Evolutionary conservation across 2,888 invertebrate genomes (phyloP).

Genomic region (Dendrolimus houi): DNA sequence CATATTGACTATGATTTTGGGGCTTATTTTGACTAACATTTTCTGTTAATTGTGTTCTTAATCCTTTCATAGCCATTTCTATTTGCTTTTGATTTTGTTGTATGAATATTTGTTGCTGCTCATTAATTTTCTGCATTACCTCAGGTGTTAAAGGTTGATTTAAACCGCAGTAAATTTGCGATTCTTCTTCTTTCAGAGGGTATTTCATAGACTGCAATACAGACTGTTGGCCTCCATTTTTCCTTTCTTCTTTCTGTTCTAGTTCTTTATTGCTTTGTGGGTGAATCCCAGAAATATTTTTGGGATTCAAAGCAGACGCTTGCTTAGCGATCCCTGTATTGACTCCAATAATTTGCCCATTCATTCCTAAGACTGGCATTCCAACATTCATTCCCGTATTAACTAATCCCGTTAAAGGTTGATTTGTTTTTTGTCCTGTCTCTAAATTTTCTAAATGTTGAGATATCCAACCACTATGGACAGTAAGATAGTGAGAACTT

Average conservation of each 20-base stretch:
- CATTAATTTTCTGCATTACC: conserved; percentile 74
- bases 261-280: conserved; percentile 30
- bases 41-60: conserved; percentile 50
- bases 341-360: conserved; percentile 77
- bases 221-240: conserved; percentile 30
- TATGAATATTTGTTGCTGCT: conserved; percentile 75
- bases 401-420: conserved; percentile 20
- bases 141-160: conserved; percentile 68
- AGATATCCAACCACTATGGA: conserved; percentile 67
- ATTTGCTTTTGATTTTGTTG: conserved; percentile 73
- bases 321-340: conserved; percentile 62
- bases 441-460: conserved; percentile 53
- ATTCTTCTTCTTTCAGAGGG: conserved; percentile 50
- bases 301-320: conserved; percentile 22
- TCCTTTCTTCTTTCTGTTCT: conserved; percentile 49
- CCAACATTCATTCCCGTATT: conserved; percentile 41
- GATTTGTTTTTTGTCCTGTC: conserved; percentile 34
- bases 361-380: conserved; percentile 70
- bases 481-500: conserved; percentile 64
- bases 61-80: conserved; percentile 72
- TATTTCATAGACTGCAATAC: conserved; percentile 31
- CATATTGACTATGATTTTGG: conserved; percentile 43
- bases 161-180: conserved; percentile 63
- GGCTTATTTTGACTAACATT: conserved; percentile 45
- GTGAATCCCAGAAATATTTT: conserved; percentile 29